Conservation (phyloP, 1,140 invertebrate species). For the Oryctes rhinoceros region DNA sequence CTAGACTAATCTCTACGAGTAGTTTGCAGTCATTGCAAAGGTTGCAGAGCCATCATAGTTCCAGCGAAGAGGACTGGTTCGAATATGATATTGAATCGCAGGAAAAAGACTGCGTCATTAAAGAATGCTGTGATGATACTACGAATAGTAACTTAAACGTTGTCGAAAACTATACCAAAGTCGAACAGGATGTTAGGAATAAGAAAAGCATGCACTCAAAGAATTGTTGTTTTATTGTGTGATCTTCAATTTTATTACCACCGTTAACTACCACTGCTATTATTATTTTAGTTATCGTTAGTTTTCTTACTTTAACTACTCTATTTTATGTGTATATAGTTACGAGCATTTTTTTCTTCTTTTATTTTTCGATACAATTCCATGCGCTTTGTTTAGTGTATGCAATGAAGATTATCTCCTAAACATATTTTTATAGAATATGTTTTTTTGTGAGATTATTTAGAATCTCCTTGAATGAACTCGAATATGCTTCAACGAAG, state of each 20-base stretch:
- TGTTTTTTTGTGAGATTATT: too few species aligned
- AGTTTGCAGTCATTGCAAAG: constrained; percentile 46
- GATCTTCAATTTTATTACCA: constrained; percentile 42
- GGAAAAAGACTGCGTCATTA: constrained; percentile 39
- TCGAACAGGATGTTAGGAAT: constrained; percentile 17
- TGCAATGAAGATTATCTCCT: neutral
- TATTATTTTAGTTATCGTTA: constrained; percentile 1
- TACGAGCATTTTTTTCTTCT: constrained; percentile 3
- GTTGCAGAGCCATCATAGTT: constrained; percentile 53
- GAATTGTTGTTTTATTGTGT: constrained; percentile 46
- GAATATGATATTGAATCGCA: constrained; percentile 49
- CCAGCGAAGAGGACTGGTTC: constrained; percentile 54
- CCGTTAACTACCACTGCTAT: constrained; percentile 12
- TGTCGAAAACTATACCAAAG: constrained; percentile 38
- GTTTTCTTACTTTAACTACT: neutral
- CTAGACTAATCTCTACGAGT: constrained; percentile 43
- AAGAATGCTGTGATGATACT: constrained; percentile 19
- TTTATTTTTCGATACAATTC: neutral
- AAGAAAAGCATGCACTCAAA: constrained; percentile 38
- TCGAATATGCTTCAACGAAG: neutral
- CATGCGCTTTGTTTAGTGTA: neutral
- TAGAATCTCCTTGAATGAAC: neutral
- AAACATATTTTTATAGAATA: neutral
- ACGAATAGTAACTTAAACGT: constrained; percentile 25
- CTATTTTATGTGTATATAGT: constrained; percentile 21